Evolutionary conservation across 2,113 vertebrate species (phyloP).

Genomic region (Osmerus eperlanus): DNA sequence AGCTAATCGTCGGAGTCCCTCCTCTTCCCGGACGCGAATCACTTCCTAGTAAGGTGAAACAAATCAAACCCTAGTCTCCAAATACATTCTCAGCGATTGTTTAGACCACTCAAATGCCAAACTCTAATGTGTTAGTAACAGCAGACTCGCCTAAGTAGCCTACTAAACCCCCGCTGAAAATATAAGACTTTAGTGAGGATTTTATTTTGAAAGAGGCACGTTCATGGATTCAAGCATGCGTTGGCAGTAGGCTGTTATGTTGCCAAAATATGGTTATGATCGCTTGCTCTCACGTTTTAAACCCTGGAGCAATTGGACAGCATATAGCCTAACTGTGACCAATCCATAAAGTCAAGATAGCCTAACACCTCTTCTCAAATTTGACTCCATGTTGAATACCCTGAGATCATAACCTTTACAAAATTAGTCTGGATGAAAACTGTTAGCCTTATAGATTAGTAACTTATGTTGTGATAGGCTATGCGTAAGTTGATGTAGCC

Average conservation of each 20-base stretch:
- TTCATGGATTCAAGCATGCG: too few species aligned
- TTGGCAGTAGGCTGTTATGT: not conserved
- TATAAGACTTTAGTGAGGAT: too few species aligned
- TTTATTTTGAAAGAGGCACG: too few species aligned
- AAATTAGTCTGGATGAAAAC: not conserved
- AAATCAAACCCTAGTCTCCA: constrained; percentile 87
- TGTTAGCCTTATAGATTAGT: not conserved
- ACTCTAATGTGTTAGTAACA: not conserved
- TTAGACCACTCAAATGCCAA: constrained; percentile 12
- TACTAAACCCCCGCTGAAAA: too few species aligned
- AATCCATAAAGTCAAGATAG: too few species aligned
- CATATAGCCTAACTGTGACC: too few species aligned
- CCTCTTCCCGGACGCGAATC: constrained; percentile 96
- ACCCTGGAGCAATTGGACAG: too few species aligned
- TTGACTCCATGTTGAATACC: not conserved
- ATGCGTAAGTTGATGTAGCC: constrained; percentile 14
- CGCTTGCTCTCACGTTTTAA: too few species aligned
- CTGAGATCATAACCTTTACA: not conserved
- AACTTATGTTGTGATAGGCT: not conserved
- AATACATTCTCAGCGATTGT: constrained; percentile 36
- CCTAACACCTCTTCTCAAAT: not conserved
- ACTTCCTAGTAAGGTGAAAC: constrained; percentile 94
- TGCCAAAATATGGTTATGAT: constrained; percentile 14
- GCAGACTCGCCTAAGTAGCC: too few species aligned
- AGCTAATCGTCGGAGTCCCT: constrained; percentile 67